Evolutionary conservation across 2,888 invertebrate genomes (phyloP).

Genomic region (Phaonia tiefii): DNA sequence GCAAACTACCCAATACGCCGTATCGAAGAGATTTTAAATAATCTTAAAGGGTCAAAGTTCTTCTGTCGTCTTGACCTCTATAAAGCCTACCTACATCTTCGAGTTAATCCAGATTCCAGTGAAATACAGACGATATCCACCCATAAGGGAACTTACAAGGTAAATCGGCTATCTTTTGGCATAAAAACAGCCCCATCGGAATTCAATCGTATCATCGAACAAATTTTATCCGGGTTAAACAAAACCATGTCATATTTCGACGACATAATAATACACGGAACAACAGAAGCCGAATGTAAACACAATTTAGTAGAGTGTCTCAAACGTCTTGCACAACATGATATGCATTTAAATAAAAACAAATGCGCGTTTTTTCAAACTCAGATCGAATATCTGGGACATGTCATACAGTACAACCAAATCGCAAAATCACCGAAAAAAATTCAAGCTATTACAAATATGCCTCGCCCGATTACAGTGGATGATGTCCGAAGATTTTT

Average conservation of each 20-base stretch:
- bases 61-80: too few species aligned
- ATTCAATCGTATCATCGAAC: too few species aligned
- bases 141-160: too few species aligned
- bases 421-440: constrained; percentile 59
- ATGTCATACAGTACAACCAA: constrained; percentile 49
- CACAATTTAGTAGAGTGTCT: constrained; percentile 57
- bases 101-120: too few species aligned
- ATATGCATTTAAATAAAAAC: constrained; percentile 56
- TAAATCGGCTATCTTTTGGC: too few species aligned
- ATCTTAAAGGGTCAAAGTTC: too few species aligned
- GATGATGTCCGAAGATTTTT: constrained; percentile 60
- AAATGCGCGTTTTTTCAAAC: too few species aligned
- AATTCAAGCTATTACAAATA: constrained; percentile 56
- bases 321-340: constrained; percentile 53
- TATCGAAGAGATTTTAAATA: constrained; percentile 55
- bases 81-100: too few species aligned
- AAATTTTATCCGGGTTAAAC: too few species aligned
- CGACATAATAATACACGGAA: constrained; percentile 55
- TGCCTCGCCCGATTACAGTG: constrained; percentile 44
- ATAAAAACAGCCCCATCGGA: too few species aligned
- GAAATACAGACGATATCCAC: too few species aligned
- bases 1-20: constrained; percentile 40
- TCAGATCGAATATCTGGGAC: constrained; percentile 58
- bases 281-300: too few species aligned
- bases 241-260: constrained; percentile 62